Evolutionary conservation across 2,888 invertebrate genomes (phyloP).

Genomic region (Drosophila subsilvestris): DNA sequence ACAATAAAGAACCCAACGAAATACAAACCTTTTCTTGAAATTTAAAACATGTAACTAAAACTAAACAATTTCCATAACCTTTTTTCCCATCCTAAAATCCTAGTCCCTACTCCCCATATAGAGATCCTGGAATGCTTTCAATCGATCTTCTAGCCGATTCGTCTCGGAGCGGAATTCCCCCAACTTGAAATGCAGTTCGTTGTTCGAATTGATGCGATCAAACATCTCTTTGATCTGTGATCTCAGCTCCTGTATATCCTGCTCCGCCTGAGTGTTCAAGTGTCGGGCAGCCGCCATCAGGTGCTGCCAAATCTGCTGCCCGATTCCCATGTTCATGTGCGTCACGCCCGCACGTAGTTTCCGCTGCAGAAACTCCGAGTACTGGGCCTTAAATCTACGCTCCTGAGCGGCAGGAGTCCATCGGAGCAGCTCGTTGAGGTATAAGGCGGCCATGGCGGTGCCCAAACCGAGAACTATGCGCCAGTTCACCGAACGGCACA

Average conservation of each 20-base stretch:
- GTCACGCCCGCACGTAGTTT: slow-evolving; percentile 96
- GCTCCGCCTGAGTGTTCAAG: slow-evolving; percentile 5
- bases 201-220: slow-evolving; percentile 21
- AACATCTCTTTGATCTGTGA: slow-evolving; percentile 15
- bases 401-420: slow-evolving; percentile 99
- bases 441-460: slow-evolving; percentile 92
- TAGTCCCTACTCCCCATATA: slow-evolving; percentile 21
- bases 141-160: slow-evolving; percentile 23
- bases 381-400: slow-evolving; percentile 96
- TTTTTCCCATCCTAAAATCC: background rate
- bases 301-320: slow-evolving; percentile 85
- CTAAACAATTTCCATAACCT: background rate
- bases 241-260: slow-evolving; percentile 14
- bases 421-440: slow-evolving; percentile 97
- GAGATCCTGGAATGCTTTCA: slow-evolving; percentile 46
- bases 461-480: slow-evolving; percentile 93
- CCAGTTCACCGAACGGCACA: slow-evolving; percentile 98
- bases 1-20: background rate
- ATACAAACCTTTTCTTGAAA: background rate
- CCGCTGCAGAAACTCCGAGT: slow-evolving; percentile 94
- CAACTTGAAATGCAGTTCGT: slow-evolving; percentile 29
- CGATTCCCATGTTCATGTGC: slow-evolving; percentile 96
- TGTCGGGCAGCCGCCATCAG: slow-evolving; percentile 30
- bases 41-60: background rate
- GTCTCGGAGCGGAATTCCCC: slow-evolving; percentile 19